phyloP scores from a whole-genome alignment of 2,888 invertebrate genomes.

The Plagodis dolabraria region DNA sequence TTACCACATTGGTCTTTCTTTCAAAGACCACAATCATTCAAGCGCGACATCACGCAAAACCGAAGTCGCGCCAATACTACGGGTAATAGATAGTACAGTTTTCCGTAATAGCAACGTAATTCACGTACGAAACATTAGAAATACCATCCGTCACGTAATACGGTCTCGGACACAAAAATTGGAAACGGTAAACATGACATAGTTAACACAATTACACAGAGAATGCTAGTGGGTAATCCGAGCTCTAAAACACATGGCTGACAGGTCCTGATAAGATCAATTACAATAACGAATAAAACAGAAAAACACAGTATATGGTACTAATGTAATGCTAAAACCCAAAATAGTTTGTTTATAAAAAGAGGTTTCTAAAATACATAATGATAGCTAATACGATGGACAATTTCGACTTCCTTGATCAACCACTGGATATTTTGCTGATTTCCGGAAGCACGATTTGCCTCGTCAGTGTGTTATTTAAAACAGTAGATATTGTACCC shows the following conservation, averaged over 20 bases:
- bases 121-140: conserved; percentile 21
- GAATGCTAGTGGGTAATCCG: conserved; percentile 12
- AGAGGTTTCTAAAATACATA: not conserved
- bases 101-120: conserved; percentile 29
- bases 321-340: no score
- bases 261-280: conserved; percentile 12
- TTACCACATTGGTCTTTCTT: conserved; percentile 11
- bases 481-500: conserved; percentile 21
- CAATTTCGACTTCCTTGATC: conserved; percentile 20
- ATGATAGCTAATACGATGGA: conserved; percentile 11
- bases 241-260: conserved; percentile 16
- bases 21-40: conserved; percentile 32
- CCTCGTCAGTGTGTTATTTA: conserved; percentile 14
- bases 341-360: no score
- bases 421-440: conserved; percentile 15
- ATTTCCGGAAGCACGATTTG: conserved; percentile 26
- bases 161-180: conserved; percentile 13
- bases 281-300: not conserved
- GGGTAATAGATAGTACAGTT: conserved; percentile 28
- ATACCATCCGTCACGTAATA: conserved; percentile 22
- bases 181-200: conserved; percentile 22
- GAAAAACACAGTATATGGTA: not conserved
- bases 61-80: conserved; percentile 40
- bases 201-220: conserved; percentile 6
- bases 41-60: conserved; percentile 61